Evolutionary conservation across 1,140 invertebrate species (phyloP).

Genomic region (Prorops nasuta): DNA sequence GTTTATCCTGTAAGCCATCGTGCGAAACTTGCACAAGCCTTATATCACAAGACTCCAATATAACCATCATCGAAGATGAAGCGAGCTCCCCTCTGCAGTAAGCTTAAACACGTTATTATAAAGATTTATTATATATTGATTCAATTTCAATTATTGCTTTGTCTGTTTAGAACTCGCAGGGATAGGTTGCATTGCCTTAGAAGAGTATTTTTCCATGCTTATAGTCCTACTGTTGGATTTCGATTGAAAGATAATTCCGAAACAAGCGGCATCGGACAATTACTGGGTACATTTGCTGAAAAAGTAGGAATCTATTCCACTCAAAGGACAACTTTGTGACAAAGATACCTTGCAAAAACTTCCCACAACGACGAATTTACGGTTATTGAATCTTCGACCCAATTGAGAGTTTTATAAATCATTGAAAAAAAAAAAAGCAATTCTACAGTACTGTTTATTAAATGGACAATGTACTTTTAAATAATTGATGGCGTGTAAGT

Average conservation of each 20-base stretch:
- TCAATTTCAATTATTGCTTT: constrained; percentile 16
- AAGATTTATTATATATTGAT: neutral
- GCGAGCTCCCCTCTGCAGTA: constrained; percentile 34
- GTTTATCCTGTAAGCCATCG: constrained; percentile 41
- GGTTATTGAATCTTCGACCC: constrained; percentile 27
- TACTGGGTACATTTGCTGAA: constrained; percentile 61
- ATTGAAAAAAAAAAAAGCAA: constrained; percentile 18
- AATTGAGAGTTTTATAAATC: constrained; percentile 36
- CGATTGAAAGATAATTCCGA: constrained; percentile 59
- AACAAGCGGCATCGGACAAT: constrained; percentile 51
- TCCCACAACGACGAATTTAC: constrained; percentile 29
- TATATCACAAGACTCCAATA: constrained; percentile 48
- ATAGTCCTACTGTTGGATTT: constrained; percentile 58
- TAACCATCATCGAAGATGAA: constrained; percentile 53
- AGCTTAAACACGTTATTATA: constrained; percentile 16
- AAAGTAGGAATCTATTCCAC: constrained; percentile 60
- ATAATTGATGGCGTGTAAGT: constrained; percentile 21
- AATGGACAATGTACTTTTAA: constrained; percentile 32
- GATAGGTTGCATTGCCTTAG: constrained; percentile 60
- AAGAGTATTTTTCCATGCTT: constrained; percentile 59
- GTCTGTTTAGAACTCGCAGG: constrained; percentile 54
- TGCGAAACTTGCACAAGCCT: constrained; percentile 45
- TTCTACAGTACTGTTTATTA: constrained; percentile 35
- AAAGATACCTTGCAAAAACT: constrained; percentile 26
- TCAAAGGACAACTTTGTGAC: constrained; percentile 54